These are phyloP conservation scores for Melanostoma mellinum DNA, from an alignment of 2,888 invertebrate genomes.

Conservation along the genomic window DNA sequence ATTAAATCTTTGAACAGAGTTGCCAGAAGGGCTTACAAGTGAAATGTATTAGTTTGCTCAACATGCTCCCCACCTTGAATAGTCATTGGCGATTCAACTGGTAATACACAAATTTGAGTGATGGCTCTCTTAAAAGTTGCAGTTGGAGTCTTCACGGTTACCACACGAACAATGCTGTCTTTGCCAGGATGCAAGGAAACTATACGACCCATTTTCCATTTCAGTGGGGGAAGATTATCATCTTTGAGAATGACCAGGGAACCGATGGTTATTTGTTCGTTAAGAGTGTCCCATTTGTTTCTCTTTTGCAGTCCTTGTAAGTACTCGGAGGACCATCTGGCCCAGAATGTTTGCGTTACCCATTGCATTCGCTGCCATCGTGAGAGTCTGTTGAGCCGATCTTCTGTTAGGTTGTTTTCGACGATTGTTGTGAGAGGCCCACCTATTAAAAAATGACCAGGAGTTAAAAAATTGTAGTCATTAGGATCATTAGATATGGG, in stretches of 20 bases:
- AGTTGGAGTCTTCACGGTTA: conserved; percentile 1
- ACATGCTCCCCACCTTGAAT: conserved; percentile 27
- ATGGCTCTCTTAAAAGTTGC: not conserved
- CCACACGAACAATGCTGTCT: conserved; percentile 6
- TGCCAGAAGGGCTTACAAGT: no score
- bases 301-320: conserved; percentile 7
- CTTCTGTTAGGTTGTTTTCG: conserved; percentile 4
- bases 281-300: conserved; percentile 4
- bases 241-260: conserved; percentile 1
- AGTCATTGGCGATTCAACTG: not conserved
- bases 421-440: conserved; percentile 6
- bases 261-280: not conserved
- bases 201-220: not conserved
- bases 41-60: not conserved
- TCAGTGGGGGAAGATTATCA: not conserved
- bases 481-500: conserved; percentile 27
- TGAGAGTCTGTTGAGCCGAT: conserved; percentile 5
- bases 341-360: conserved; percentile 8
- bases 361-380: conserved; percentile 22
- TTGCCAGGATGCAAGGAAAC: not conserved
- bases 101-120: not conserved
- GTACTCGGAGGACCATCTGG: conserved; percentile 14
- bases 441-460: conserved; percentile 30
- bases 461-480: conserved; percentile 15
- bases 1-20: no score